Evolutionary conservation across 2,888 invertebrate species (phyloP).

Genomic region (Anagyrus pseudococci): DNA sequence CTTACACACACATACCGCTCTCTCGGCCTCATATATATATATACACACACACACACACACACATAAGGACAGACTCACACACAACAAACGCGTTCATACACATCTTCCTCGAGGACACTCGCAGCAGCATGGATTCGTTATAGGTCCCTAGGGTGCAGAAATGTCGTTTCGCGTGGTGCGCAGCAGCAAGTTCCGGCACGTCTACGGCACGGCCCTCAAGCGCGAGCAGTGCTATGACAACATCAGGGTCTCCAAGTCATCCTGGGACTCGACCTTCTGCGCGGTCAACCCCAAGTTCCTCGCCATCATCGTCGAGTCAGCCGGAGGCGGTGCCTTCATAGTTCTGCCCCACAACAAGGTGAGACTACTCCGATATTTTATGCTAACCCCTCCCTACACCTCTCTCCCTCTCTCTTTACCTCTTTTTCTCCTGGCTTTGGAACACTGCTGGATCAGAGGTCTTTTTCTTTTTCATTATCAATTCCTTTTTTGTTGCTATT

Average conservation of each 20-base stretch:
- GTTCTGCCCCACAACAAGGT: slow-evolving; percentile 94
- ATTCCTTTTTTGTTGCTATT: not conserved
- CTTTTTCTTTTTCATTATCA: not conserved
- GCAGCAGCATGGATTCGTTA: slow-evolving; percentile 24
- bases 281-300: slow-evolving; percentile 98
- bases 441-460: no score
- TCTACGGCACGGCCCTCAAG: slow-evolving; percentile 88
- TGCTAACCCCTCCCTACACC: not conserved
- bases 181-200: slow-evolving; percentile 98
- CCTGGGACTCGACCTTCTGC: slow-evolving; percentile 98
- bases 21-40: not conserved
- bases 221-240: slow-evolving; percentile 98
- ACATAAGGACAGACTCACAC: not conserved
- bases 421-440: no score
- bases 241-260: slow-evolving; percentile 94
- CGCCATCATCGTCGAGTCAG: slow-evolving; percentile 96
- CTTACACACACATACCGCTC: not conserved
- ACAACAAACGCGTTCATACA: not conserved
- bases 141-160: slow-evolving; percentile 43
- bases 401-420: not conserved
- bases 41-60: no score
- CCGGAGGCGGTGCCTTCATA: slow-evolving; percentile 95
- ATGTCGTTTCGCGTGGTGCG: slow-evolving; percentile 98
- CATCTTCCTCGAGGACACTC: no score
- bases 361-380: not conserved